Conservation (phyloP, 2,888 invertebrate species). For the Acholoe squamosa region DNA sequence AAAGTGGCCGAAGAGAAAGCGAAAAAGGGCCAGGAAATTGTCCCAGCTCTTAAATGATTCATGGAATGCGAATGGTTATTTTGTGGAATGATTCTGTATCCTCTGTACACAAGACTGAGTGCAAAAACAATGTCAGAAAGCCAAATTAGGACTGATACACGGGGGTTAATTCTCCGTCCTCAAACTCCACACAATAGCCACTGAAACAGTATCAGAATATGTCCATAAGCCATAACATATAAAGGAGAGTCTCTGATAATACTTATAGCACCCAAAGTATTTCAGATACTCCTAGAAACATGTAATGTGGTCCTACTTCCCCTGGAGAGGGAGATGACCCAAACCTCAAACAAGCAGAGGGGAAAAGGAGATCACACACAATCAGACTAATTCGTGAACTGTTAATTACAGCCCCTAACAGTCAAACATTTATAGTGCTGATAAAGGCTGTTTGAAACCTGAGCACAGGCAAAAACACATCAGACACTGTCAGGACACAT, state of each 20-base stretch:
- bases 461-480: not conserved
- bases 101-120: not conserved
- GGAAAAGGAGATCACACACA: not conserved
- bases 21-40: slow-evolving; percentile 9
- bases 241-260: no score
- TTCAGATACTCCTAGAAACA: no score
- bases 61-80: slow-evolving; percentile 48
- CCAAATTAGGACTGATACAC: no score
- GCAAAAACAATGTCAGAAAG: not conserved
- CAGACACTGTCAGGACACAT: no score
- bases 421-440: slow-evolving; percentile 14
- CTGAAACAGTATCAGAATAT: no score
- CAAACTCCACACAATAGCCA: no score
- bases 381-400: not conserved
- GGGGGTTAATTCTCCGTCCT: no score
- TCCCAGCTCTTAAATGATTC: slow-evolving; percentile 47
- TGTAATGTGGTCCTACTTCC: no score
- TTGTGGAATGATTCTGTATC: slow-evolving; percentile 6
- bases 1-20: not conserved
- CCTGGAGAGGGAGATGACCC: no score
- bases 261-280: no score
- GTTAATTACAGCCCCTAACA: slow-evolving; percentile 12
- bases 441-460: slow-evolving; percentile 34
- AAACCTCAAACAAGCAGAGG: no score
- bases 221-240: no score